Conservation (phyloP, 2,113 vertebrate genomes). For the Martes martes region DNA sequence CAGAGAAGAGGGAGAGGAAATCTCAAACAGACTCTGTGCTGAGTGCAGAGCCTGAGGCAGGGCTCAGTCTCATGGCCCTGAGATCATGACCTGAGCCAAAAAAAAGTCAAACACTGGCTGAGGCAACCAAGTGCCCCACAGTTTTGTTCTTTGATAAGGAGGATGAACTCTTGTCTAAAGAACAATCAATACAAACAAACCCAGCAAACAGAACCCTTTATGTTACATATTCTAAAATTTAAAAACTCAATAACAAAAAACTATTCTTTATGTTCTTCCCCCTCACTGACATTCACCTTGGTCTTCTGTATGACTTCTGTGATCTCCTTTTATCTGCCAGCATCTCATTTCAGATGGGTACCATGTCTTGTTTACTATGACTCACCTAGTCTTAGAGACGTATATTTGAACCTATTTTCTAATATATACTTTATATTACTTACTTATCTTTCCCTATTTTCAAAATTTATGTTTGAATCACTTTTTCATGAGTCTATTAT, state of each 20-base stretch:
- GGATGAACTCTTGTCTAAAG: not conserved
- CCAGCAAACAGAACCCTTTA: not conserved
- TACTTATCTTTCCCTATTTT: not conserved
- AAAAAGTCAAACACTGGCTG: not conserved
- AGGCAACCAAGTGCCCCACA: not conserved
- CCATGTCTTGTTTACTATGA: not conserved
- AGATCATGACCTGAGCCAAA: not conserved
- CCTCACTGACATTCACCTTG: accelerated
- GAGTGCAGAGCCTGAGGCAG: not conserved
- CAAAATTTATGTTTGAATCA: not conserved
- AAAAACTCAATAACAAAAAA: not conserved
- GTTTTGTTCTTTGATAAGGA: not conserved
- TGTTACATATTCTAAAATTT: not conserved
- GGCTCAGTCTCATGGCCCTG: not conserved
- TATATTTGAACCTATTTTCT: not conserved
- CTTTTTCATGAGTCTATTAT: not conserved
- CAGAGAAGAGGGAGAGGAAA: not conserved
- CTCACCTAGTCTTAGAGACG: not conserved
- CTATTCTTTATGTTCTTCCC: not conserved
- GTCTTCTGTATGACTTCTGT: not conserved
- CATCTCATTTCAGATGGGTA: not conserved
- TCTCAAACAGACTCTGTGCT: not conserved
- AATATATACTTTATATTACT: not conserved
- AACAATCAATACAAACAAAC: not conserved
- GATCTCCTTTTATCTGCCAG: not conserved